Evolutionary conservation across 2,797 vertebrate genomes (phyloP).

Genomic region (Amblyraja radiata): DNA sequence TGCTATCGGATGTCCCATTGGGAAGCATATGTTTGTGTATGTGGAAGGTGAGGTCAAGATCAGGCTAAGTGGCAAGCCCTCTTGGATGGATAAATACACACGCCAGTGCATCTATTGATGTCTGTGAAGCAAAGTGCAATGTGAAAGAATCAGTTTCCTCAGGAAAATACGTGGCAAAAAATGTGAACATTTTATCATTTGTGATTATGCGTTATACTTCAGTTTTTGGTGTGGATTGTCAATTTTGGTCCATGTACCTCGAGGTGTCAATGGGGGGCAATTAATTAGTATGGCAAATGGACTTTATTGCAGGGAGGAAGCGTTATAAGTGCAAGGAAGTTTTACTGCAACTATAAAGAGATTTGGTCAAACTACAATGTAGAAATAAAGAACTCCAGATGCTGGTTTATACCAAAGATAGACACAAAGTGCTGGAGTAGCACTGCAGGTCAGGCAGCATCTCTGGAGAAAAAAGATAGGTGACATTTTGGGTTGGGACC

Average conservation of each 20-base stretch:
- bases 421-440: no score
- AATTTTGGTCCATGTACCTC: not conserved
- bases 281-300: no score
- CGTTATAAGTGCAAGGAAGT: no score
- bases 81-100: not conserved
- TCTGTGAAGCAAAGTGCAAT: not conserved
- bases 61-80: not conserved
- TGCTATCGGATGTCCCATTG: not conserved
- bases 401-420: no score
- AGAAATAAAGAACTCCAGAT: no score
- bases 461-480: no score
- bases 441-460: no score
- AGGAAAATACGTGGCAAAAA: not conserved
- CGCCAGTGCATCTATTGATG: not conserved
- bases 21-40: not conserved
- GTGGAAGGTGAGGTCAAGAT: conserved; percentile 7
- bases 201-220: not conserved
- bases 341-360: no score
- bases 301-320: no score
- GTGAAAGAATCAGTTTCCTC: not conserved
- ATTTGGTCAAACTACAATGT: no score
- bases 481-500: no score
- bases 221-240: not conserved
- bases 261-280: no score
- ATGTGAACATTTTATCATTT: not conserved